Base-by-base conservation (phyloP, 2,113 vertebrate genomes). In the Apteryx mantelli region DNA sequence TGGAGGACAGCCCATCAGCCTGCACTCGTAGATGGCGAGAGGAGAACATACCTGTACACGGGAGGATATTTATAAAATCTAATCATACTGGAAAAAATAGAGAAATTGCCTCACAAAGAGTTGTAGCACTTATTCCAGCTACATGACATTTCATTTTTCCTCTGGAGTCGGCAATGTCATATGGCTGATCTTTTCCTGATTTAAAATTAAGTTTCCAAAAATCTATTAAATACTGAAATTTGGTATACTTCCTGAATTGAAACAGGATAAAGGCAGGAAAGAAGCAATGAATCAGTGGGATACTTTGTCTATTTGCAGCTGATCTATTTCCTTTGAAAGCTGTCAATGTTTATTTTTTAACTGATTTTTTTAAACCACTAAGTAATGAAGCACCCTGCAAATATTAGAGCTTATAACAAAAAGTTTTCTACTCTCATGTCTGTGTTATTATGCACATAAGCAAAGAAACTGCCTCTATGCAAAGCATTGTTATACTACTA, bases 71-170 rank as follows among this genome's bases (percentile, higher is more conserved):
- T 96, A 95, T 93, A 92, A 93, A 92, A 95, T 88, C 75, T 88
- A 97, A 95, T 97, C 92, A 88, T 78, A 48, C 46, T 71, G 46
- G 60, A 56, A 74, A 22, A 66, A 65, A 66, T 40, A 21, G 63
- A 69, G 70, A 84, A 92, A 74, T 50, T 53, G 64, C 77, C 32
- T 95, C 89, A 78, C 89, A 71, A 86, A 66, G 82, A 78, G 61
- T 61, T 84, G 77, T 64, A 89, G 81, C 32, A 44, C 82, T 97
- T 86, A 70, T 71, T 94, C 80, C 93, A 84, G 53, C 78, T 91
- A 86, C 79, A 90, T 64, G 88, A 91, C 90, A 93, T 94, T 91
- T 95, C 83, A 82, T 94, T 95, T 95, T 91, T 82, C 65, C 65
- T 92, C 83, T 58, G 8, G 2, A 89, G 83, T 74, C 0, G 0